These are phyloP conservation scores for Aspidiotus rigidus DNA, from an alignment of 2,888 invertebrate genomes.

Conservation along the genomic window DNA sequence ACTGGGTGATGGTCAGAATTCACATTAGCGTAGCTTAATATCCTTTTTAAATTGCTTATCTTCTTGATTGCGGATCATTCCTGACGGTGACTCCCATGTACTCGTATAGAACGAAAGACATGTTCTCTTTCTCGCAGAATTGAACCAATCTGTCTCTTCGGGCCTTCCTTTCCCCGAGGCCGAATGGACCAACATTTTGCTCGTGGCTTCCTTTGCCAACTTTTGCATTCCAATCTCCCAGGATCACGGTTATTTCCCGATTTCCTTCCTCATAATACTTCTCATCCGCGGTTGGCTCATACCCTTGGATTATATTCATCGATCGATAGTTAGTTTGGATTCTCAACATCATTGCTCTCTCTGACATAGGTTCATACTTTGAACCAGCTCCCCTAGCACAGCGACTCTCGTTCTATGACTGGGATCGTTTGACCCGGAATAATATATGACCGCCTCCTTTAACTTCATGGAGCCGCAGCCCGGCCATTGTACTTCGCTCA, in stretches of 20 bases:
- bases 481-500: too few relatives aligned
- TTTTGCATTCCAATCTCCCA: background rate
- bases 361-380: background rate
- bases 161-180: background rate
- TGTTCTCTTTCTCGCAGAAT: background rate
- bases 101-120: background rate
- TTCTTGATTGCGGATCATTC: background rate
- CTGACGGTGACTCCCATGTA: background rate
- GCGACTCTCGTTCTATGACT: too few relatives aligned
- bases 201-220: background rate
- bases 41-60: too few relatives aligned
- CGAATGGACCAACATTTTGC: background rate
- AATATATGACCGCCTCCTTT: too few relatives aligned
- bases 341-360: slow-evolving; percentile 1
- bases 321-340: background rate
- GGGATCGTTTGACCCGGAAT: too few relatives aligned
- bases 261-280: background rate
- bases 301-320: background rate
- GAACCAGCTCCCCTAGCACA: background rate
- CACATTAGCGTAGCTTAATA: too few relatives aligned
- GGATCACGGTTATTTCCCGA: background rate
- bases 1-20: too few relatives aligned
- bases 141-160: background rate
- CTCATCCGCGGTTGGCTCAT: background rate
- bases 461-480: too few relatives aligned